These are phyloP conservation scores for Megalopta genalis DNA, from an alignment of 1,140 invertebrate species.

Conservation along the genomic window DNA sequence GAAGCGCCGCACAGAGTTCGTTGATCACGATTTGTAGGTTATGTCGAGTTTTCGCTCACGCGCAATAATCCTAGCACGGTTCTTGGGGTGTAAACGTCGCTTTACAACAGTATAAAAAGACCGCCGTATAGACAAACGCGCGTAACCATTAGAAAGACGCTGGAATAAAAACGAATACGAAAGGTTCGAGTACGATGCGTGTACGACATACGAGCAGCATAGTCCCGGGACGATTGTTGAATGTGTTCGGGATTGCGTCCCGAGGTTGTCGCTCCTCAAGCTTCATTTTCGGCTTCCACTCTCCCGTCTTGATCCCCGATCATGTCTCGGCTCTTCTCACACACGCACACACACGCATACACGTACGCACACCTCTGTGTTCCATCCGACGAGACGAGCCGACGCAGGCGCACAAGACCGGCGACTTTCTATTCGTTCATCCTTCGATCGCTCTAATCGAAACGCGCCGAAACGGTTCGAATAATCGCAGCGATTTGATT, in stretches of 20 bases:
- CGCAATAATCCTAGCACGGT: conserved; percentile 43
- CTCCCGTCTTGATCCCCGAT: no score
- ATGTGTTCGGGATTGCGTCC: conserved; percentile 1
- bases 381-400: no score
- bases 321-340: not conserved
- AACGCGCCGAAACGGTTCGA: no score
- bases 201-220: conserved; percentile 10
- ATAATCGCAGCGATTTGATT: no score
- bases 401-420: not conserved
- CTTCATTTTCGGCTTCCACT: no score
- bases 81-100: conserved; percentile 55
- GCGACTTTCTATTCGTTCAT: not conserved
- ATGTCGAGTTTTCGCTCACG: no score
- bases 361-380: no score
- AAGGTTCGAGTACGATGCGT: conserved; percentile 29
- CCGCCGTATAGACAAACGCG: conserved; percentile 41
- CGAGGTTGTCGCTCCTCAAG: no score
- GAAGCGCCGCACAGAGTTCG: not conserved
- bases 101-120: conserved; percentile 60
- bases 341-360: not conserved
- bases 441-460: no score
- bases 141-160: conserved; percentile 51
- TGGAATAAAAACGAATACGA: conserved; percentile 45
- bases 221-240: not conserved
- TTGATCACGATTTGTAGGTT: conserved; percentile 27